phyloP scores from a whole-genome alignment of 1,140 invertebrate genomes.

The Drosophila arawakana region DNA sequence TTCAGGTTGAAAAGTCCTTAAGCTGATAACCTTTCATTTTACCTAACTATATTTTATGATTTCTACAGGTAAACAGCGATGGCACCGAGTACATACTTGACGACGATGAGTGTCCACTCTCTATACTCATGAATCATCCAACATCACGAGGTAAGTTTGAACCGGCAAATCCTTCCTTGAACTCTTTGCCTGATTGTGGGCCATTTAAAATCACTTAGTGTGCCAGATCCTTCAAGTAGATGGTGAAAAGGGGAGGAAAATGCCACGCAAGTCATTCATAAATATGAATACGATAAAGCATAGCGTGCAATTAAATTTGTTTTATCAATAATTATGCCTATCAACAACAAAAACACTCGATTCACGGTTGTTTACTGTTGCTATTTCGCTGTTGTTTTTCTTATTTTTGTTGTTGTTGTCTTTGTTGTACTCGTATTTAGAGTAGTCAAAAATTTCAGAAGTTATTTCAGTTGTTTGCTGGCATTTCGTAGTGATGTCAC shows the following conservation, averaged over 20 bases:
- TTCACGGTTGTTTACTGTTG: constrained; percentile 50
- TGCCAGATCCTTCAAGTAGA: constrained; percentile 33
- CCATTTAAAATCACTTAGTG: constrained; percentile 73
- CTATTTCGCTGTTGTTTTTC: constrained; percentile 51
- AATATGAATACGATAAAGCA: constrained; percentile 46
- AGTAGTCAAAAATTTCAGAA: constrained; percentile 20
- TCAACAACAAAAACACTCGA: constrained; percentile 39
- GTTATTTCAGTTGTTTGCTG: constrained; percentile 55
- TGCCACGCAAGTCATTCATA: constrained; percentile 66
- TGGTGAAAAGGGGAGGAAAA: not conserved
- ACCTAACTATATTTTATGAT: not conserved
- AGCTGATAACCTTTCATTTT: not conserved
- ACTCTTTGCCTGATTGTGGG: constrained; percentile 43
- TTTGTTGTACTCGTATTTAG: constrained; percentile 33
- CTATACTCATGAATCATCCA: constrained; percentile 96
- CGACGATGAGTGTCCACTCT: constrained; percentile 98
- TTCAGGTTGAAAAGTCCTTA: constrained; percentile 89
- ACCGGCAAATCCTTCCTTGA: not conserved
- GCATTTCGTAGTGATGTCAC: constrained; percentile 50
- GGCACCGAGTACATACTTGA: constrained; percentile 96
- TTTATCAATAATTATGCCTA: constrained; percentile 84
- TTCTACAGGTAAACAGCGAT: constrained; percentile 88
- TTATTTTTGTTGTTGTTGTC: constrained; percentile 4
- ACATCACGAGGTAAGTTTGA: constrained; percentile 91
- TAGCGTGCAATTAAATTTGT: constrained; percentile 68